phyloP scores from a whole-genome alignment of 2,888 invertebrate genomes.

The Pandemis heparana region DNA sequence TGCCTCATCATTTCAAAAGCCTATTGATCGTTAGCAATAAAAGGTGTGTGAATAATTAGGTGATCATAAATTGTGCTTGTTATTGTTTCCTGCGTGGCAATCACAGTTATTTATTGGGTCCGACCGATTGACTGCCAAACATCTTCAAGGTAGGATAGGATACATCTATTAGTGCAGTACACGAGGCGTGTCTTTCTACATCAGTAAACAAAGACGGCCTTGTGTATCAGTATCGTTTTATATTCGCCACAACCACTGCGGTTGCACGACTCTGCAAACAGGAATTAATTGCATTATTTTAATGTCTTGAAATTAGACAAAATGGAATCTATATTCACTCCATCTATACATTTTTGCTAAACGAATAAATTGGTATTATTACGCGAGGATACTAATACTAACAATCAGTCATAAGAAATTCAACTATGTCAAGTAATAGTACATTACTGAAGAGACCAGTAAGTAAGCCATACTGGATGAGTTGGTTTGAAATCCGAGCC shows the following conservation, averaged over 20 bases:
- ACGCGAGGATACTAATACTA: background rate
- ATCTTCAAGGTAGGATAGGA: conserved; percentile 45
- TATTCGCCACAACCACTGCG: conserved; percentile 72
- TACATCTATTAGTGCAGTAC: conserved; percentile 52
- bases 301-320: background rate
- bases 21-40: background rate
- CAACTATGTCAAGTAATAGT: background rate
- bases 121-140: conserved; percentile 45
- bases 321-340: background rate
- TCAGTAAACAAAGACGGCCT: conserved; percentile 81
- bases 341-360: too few relatives aligned
- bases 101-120: conserved; percentile 41
- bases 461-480: too few relatives aligned
- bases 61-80: conserved; percentile 34
- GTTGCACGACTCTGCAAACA: conserved; percentile 58
- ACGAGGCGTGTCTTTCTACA: conserved; percentile 70
- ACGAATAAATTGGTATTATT: too few relatives aligned
- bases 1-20: background rate
- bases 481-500: too few relatives aligned
- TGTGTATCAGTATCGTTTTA: conserved; percentile 75
- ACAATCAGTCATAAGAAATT: background rate
- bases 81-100: conserved; percentile 31
- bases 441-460: too few relatives aligned
- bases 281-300: conserved; percentile 49
- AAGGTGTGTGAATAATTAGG: conserved; percentile 16